phyloP scores from a whole-genome alignment of 64 coral and sea anemone genomes.

The Acropora yongei region DNA sequence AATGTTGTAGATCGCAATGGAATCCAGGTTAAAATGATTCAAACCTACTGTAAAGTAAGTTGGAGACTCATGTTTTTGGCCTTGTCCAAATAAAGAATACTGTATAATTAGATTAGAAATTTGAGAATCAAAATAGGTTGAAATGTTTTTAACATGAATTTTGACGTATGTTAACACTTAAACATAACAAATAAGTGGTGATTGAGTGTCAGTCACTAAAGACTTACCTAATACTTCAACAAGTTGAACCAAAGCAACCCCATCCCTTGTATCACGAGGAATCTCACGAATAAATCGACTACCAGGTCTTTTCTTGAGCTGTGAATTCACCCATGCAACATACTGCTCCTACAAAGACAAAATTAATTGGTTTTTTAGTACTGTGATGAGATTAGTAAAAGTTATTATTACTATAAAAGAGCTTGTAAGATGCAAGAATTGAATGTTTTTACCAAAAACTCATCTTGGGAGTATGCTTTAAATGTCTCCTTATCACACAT shows the following conservation, averaged over 20 bases:
- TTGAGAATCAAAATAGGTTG: too few species aligned
- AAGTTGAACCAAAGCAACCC: conserved; percentile 89
- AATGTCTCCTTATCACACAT: conserved; percentile 33
- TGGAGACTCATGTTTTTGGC: too few species aligned
- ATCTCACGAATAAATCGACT: conserved; percentile 88
- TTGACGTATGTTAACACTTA: too few species aligned
- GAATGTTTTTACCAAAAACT: neutral
- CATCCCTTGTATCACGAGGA: conserved; percentile 92
- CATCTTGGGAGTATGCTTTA: neutral
- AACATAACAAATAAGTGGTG: too few species aligned
- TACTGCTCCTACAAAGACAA: conserved; percentile 50
- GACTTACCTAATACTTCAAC: conserved; percentile 95
- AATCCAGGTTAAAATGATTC: too few species aligned
- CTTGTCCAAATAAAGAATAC: too few species aligned
- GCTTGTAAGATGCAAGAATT: too few species aligned
- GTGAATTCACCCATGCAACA: conserved; percentile 97
- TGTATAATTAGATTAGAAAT: too few species aligned
- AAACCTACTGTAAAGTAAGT: too few species aligned
- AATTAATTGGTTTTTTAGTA: neutral
- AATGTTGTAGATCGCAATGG: neutral
- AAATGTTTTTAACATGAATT: too few species aligned
- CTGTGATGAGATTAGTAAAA: neutral
- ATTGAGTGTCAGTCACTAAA: neutral
- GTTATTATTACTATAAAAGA: too few species aligned
- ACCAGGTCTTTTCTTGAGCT: conserved; percentile 88